Conservation (phyloP, 2,888 invertebrate species). For the Lasioglossum figueresi region DNA sequence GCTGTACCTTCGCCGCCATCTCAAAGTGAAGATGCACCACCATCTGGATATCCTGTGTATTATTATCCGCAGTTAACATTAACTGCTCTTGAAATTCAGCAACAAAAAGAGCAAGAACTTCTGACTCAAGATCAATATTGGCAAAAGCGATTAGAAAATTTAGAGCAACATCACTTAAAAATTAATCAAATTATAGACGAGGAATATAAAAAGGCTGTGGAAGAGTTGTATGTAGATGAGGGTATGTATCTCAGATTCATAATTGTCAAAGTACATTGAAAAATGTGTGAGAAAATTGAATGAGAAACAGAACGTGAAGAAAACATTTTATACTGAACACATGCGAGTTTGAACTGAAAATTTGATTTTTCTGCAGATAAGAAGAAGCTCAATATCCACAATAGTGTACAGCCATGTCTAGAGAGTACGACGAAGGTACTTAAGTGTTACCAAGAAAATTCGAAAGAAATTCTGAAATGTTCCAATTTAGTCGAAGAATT, state of each 20-base stretch:
- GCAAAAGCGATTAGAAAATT: conserved; percentile 85
- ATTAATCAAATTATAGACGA: conserved; percentile 86
- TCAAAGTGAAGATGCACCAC: conserved; percentile 27
- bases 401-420: conserved; percentile 84
- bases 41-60: conserved; percentile 50
- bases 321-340: not conserved
- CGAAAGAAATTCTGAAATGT: conserved; percentile 87
- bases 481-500: conserved; percentile 87
- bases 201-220: conserved; percentile 86
- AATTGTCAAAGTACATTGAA: not conserved
- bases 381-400: conserved; percentile 33
- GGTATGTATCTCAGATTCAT: conserved; percentile 36
- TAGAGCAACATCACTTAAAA: conserved; percentile 86
- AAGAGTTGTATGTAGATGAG: conserved; percentile 56
- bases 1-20: conserved; percentile 12
- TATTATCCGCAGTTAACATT: conserved; percentile 77
- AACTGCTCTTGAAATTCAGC: conserved; percentile 82
- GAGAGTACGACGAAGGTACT: conserved; percentile 86
- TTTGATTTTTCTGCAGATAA: conserved; percentile 42
- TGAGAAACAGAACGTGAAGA: too few species aligned
- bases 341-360: not conserved
- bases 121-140: conserved; percentile 87
- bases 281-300: not conserved
- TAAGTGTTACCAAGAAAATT: conserved; percentile 87
- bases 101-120: conserved; percentile 86